These are phyloP conservation scores for Colius striatus DNA, from an alignment of 2,113 vertebrate species.

Conservation along the genomic window DNA sequence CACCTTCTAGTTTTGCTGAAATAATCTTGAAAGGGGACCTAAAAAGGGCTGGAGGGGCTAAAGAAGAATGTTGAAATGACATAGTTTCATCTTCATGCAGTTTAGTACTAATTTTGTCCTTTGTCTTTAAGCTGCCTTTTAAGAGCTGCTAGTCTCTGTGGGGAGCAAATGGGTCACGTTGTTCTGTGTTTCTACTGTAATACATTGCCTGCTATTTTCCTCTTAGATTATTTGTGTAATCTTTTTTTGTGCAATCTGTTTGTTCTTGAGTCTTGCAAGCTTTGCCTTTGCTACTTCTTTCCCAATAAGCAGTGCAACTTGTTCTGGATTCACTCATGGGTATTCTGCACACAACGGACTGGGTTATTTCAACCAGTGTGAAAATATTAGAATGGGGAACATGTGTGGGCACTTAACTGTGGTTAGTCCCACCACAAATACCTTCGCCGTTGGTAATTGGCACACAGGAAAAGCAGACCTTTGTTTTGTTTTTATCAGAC, in stretches of 20 bases:
- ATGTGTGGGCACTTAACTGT: constrained; percentile 64
- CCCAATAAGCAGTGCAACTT: constrained; percentile 53
- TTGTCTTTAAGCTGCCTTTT: constrained; percentile 70
- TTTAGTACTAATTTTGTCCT: constrained; percentile 63
- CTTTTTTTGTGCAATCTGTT: constrained; percentile 71
- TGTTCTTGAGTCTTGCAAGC: constrained; percentile 55
- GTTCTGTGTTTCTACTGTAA: constrained; percentile 67
- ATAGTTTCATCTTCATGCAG: constrained; percentile 27
- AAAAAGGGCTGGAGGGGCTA: constrained; percentile 32
- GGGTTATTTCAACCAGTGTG: constrained; percentile 48
- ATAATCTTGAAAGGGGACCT: not conserved
- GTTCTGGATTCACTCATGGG: constrained; percentile 35
- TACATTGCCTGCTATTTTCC: constrained; percentile 65
- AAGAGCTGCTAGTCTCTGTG: constrained; percentile 60
- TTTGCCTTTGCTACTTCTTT: constrained; percentile 67
- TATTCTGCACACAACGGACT: not conserved
- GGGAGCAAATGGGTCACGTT: constrained; percentile 69
- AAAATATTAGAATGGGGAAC: constrained; percentile 66
- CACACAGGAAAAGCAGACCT: constrained; percentile 49
- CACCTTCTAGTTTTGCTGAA: constrained; percentile 29
- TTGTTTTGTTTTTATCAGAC: constrained; percentile 62
- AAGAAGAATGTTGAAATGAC: constrained; percentile 41
- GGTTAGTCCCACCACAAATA: constrained; percentile 54
- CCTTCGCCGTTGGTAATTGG: constrained; percentile 42
- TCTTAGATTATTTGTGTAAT: constrained; percentile 71